A percentile compares a stretch with the other conserved stretches of the same genome.
Evolutionary conservation across 2,888 invertebrate species (phyloP).

Genomic region (Chrysopilus asiliformis): DNA sequence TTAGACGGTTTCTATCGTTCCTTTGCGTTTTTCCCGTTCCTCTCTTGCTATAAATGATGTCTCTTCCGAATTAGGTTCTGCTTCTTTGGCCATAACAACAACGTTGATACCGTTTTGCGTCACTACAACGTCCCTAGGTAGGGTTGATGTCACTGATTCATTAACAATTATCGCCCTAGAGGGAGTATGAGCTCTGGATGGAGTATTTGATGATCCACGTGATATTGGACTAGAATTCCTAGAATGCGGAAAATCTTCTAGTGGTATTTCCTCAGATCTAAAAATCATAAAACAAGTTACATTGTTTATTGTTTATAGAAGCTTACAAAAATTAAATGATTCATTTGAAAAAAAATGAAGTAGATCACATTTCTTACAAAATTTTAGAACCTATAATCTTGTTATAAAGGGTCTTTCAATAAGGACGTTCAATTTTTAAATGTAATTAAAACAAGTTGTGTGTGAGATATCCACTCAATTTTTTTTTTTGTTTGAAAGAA

Average conservation of each 20-base stretch:
- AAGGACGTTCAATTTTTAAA: no score
- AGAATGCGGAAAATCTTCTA: conserved; percentile 59
- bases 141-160: conserved; percentile 21
- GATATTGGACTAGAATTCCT: conserved; percentile 38
- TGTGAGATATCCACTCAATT: no score
- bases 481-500: no score
- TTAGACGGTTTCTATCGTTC: conserved; percentile 41
- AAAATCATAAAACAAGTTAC: background rate
- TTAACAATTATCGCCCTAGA: conserved; percentile 23
- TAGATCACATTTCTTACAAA: no score
- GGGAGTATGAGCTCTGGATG: conserved; percentile 39
- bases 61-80: conserved; percentile 48
- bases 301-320: background rate
- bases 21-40: conserved; percentile 35
- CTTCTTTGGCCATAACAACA: conserved; percentile 23
- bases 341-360: conserved; percentile 1
- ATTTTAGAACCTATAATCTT: no score
- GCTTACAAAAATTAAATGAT: background rate
- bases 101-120: conserved; percentile 18
- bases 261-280: conserved; percentile 62
- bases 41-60: conserved; percentile 63
- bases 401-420: no score
- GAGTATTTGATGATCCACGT: conserved; percentile 22
- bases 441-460: no score
- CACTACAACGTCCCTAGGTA: background rate